Evolutionary conservation across 1,140 invertebrate species (phyloP).

Genomic region (Penaeus indicus): DNA sequence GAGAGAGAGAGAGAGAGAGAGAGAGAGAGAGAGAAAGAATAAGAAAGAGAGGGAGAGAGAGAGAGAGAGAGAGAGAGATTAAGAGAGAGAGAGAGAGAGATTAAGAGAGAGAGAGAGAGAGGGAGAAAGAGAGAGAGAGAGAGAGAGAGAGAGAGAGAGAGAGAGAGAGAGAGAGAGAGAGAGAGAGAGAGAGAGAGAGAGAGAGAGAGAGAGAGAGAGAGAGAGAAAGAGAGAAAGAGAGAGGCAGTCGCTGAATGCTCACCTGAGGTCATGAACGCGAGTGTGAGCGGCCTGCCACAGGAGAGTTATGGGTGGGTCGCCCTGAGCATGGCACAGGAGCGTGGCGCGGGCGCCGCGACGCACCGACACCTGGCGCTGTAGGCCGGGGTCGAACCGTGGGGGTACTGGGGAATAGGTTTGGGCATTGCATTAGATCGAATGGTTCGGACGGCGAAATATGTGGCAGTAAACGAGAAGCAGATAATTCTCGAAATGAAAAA

Average conservation of each 20-base stretch:
- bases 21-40: neutral
- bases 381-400: slow-evolving; percentile 44
- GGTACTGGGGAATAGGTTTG: neutral
- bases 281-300: slow-evolving; percentile 51
- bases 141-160: neutral
- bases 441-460: neutral
- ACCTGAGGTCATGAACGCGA: slow-evolving; percentile 44
- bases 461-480: too few relatives aligned
- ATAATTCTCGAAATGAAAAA: too few relatives aligned
- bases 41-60: neutral
- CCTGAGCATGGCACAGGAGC: slow-evolving; percentile 42
- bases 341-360: slow-evolving; percentile 36
- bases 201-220: slow-evolving; percentile 14
- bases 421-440: neutral
- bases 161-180: neutral
- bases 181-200: neutral
- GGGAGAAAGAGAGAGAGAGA: neutral
- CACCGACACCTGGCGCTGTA: slow-evolving; percentile 36
- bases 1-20: neutral
- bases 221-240: slow-evolving; percentile 38
- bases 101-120: neutral
- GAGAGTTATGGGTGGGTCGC: slow-evolving; percentile 50
- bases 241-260: neutral
- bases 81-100: neutral
- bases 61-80: neutral